These are phyloP conservation scores for Macrobrachium rosenbergii DNA, from an alignment of 1,140 invertebrate genomes.

Conservation along the genomic window DNA sequence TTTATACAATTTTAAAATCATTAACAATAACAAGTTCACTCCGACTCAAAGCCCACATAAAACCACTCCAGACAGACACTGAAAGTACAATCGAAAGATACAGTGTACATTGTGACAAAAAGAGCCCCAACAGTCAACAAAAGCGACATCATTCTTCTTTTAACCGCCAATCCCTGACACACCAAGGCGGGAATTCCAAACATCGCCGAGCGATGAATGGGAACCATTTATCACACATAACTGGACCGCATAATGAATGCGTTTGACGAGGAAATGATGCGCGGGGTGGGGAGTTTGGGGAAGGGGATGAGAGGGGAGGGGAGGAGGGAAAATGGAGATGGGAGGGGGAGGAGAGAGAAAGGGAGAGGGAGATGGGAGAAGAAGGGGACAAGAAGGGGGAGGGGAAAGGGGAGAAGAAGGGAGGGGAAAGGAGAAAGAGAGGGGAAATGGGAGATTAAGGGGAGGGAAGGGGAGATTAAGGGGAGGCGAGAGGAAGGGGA, in stretches of 20 bases:
- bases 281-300: too few relatives aligned
- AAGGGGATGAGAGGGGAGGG: not conserved
- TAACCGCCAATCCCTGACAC: too few relatives aligned
- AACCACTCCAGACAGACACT: too few relatives aligned
- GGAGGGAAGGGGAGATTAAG: not conserved
- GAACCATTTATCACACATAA: not conserved
- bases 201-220: not conserved
- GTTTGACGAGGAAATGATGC: not conserved
- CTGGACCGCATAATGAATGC: not conserved
- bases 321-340: not conserved
- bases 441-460: too few relatives aligned
- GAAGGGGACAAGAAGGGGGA: not conserved
- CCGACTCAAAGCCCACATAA: too few relatives aligned
- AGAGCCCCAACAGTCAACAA: too few relatives aligned
- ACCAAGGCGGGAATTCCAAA: too few relatives aligned
- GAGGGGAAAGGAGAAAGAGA: not conserved
- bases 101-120: too few relatives aligned
- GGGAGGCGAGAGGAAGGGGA: not conserved
- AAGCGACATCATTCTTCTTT: too few relatives aligned
- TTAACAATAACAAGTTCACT: too few relatives aligned
- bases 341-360: not conserved
- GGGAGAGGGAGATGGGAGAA: not conserved
- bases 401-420: not conserved
- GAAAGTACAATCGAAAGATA: too few relatives aligned
- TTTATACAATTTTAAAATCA: too few relatives aligned